phyloP scores from a whole-genome alignment of 2,113 vertebrate genomes.

The Nothobranchius kuhntae region DNA sequence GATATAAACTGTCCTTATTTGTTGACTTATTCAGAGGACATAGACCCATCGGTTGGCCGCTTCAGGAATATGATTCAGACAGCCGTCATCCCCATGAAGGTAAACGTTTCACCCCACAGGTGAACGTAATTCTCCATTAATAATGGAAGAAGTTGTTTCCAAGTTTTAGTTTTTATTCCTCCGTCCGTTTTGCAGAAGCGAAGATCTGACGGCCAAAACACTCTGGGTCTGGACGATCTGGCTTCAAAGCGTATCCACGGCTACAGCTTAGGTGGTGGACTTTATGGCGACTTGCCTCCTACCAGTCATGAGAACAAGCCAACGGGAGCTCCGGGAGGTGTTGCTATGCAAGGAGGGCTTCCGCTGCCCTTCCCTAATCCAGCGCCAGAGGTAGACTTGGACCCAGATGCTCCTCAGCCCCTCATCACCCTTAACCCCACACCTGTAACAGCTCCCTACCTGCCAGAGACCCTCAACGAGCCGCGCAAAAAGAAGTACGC shows the following conservation, averaged over 20 bases:
- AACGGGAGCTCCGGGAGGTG: conserved; percentile 86
- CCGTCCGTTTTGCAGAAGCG: conserved; percentile 83
- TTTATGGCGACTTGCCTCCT: conserved; percentile 94
- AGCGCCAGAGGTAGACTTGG: conserved; percentile 96
- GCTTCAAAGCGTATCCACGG: conserved; percentile 85
- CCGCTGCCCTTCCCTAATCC: conserved; percentile 96
- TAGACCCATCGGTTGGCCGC: conserved; percentile 95
- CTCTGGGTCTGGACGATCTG: conserved; percentile 85
- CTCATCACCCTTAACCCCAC: conserved; percentile 89
- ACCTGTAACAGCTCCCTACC: conserved; percentile 88
- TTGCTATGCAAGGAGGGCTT: conserved; percentile 90
- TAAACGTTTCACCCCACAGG: conserved; percentile 58
- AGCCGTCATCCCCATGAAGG: conserved; percentile 96
- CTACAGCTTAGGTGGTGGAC: conserved; percentile 86
- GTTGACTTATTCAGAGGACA: conserved; percentile 86
- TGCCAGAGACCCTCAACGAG: conserved; percentile 91
- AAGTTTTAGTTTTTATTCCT: not conserved
- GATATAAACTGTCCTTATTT: not conserved
- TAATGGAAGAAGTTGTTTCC: not conserved
- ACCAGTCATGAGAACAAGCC: conserved; percentile 89
- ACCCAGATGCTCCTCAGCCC: conserved; percentile 86
- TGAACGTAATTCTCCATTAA: not conserved
- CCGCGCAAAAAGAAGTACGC: conserved; percentile 99
- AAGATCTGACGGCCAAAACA: conserved; percentile 83
- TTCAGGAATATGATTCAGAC: conserved; percentile 99